Evolutionary conservation across 1,140 invertebrate genomes (phyloP).

Genomic region (Drosophila athabasca): DNA sequence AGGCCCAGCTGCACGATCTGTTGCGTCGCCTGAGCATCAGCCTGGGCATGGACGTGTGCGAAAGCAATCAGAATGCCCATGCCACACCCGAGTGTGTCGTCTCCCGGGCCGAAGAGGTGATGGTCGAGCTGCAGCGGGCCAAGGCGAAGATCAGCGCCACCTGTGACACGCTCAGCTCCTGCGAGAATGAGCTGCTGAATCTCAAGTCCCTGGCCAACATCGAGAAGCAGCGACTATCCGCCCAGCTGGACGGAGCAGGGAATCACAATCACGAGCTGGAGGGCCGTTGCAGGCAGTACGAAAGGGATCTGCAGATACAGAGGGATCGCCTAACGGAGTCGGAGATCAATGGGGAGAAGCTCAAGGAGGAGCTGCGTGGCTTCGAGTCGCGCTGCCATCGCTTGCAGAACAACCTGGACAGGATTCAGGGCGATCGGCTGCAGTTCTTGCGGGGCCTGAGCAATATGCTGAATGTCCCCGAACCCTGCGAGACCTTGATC

Average conservation of each 20-base stretch:
- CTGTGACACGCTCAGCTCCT: conserved; percentile 77
- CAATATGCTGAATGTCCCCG: conserved; percentile 82
- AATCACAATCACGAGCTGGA: conserved; percentile 81
- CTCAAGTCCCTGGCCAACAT: conserved; percentile 73
- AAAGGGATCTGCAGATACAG: conserved; percentile 77
- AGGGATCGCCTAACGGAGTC: conserved; percentile 78
- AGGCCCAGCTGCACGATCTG: conserved; percentile 88
- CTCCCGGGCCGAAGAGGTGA: conserved; percentile 89
- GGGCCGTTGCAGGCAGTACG: conserved; percentile 72
- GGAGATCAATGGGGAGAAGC: conserved; percentile 78
- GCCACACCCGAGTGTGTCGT: conserved; percentile 87
- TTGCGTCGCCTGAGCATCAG: conserved; percentile 87
- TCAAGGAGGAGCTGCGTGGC: conserved; percentile 80
- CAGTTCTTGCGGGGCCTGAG: conserved; percentile 73
- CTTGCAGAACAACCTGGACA: conserved; percentile 76
- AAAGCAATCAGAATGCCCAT: conserved; percentile 84
- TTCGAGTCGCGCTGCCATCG: conserved; percentile 83
- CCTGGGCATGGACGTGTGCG: conserved; percentile 87
- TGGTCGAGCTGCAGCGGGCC: conserved; percentile 87
- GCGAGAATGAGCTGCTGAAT: conserved; percentile 78
- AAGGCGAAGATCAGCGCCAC: conserved; percentile 84
- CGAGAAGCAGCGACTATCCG: conserved; percentile 76
- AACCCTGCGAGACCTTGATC: conserved; percentile 89
- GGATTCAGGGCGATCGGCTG: conserved; percentile 75
- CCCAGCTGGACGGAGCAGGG: conserved; percentile 71